Evolutionary conservation across 2,797 vertebrate species (phyloP), one percentile per base, ranked within the genome.

Genomic region (Premnoplex brunnescens): DNA sequence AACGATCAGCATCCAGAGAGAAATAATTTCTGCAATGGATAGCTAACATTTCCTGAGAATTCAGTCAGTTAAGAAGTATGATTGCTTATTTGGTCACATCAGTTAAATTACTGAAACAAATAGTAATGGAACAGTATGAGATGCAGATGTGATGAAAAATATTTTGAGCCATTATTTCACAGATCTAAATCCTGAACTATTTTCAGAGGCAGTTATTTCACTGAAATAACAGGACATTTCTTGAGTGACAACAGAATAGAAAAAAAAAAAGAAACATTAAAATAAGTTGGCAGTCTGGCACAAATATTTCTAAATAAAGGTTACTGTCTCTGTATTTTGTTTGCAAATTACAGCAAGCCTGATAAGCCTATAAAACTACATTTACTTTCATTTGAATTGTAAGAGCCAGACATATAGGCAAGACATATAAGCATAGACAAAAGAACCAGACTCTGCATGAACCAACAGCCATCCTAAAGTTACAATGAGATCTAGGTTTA

Each of bases 71-170:
- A 81, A 64, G 73, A 92, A 76, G 17, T 75, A 66, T 68, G 59
- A 81, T 93, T 92, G 87, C 39, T 89, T 94, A 81, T 89, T 89
- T 71, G 85, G 77, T 91, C 68, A 55, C 51, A 91, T 81, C 44
- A 91, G 32, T 87, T 94, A 69, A 93, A 92, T 91, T 88, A 78
- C 59, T 76, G 66, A 73, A 95, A 95, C 66, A 96, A 91, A 81
- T 48, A 81, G 28, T 66, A 73, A 66, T 73, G 32, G 51, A 89
- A 71, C 26, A 56, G 16, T 84, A 63, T 73, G 58, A 86, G 44
- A 88, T 81, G 44, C 71, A 88, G 67, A 89, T 93, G 74, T 63
- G 75, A 83, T 67, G 34, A 92, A 90, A 94, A 88, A 62, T 72
- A 69, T 76, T 97, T 95, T 90, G 79, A 91, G 59, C 11, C 39